Evolutionary conservation across 2,797 vertebrate species (phyloP).

Genomic region (Tenualosa thibaudeaui): DNA sequence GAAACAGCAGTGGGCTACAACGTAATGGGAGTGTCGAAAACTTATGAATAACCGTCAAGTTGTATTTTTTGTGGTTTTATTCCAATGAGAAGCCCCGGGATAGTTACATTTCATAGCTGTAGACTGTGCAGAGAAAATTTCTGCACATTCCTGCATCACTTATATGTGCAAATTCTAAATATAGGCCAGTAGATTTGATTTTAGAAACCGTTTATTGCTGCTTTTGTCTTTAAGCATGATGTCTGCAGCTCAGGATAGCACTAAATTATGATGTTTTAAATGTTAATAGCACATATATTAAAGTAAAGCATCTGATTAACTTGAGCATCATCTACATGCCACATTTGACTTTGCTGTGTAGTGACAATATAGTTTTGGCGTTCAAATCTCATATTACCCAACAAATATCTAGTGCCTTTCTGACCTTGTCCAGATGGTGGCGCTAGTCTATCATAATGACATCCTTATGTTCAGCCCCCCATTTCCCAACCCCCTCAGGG

Average conservation of each 20-base stretch:
- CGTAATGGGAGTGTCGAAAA: no score
- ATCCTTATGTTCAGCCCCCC: background rate
- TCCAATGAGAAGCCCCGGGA: no score
- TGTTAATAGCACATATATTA: background rate
- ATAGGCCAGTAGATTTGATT: background rate
- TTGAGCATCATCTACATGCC: background rate
- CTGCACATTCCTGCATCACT: no score
- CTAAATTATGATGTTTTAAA: background rate
- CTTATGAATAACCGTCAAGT: no score
- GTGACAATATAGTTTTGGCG: background rate
- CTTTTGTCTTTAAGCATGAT: background rate
- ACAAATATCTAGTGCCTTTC: conserved; percentile 22
- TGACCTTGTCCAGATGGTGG: conserved; percentile 43
- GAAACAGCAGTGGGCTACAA: background rate
- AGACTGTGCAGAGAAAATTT: no score
- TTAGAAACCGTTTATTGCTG: background rate
- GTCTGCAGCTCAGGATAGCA: background rate
- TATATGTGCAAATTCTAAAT: no score
- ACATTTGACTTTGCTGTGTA: background rate
- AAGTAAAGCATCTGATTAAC: background rate
- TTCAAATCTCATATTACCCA: background rate
- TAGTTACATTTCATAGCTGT: no score
- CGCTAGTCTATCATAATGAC: conserved; percentile 31
- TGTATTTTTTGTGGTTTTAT: no score
- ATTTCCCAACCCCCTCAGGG: background rate